Conservation (phyloP, 1,140 invertebrate species). For the Drosophila arawakana region DNA sequence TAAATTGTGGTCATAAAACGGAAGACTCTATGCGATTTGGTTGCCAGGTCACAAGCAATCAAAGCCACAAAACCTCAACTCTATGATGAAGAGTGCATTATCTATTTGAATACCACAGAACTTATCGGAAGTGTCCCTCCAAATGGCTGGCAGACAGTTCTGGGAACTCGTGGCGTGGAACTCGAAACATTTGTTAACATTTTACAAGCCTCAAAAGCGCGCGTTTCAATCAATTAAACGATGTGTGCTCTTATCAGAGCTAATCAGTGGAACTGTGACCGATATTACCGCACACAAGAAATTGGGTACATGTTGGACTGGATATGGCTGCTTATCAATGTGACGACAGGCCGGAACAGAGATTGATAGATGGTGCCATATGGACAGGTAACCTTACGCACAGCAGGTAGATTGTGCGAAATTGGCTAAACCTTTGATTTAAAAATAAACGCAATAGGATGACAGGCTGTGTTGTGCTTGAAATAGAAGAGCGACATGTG, state of each 20-base stretch:
- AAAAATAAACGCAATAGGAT: slow-evolving; percentile 43
- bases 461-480: slow-evolving; percentile 21
- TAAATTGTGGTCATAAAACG: not conserved
- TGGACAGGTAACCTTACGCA: not conserved
- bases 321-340: slow-evolving; percentile 13
- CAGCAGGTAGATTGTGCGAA: not conserved
- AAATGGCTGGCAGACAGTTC: slow-evolving; percentile 5
- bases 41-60: not conserved
- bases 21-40: not conserved
- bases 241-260: slow-evolving; percentile 31
- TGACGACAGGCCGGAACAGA: not conserved
- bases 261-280: slow-evolving; percentile 45
- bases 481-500: not conserved
- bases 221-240: slow-evolving; percentile 16
- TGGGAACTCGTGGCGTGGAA: slow-evolving; percentile 43
- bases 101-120: slow-evolving; percentile 4
- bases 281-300: slow-evolving; percentile 12
- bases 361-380: slow-evolving; percentile 4
- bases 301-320: not conserved
- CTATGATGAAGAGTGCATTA: slow-evolving; percentile 25
- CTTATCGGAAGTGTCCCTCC: slow-evolving; percentile 10
- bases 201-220: slow-evolving; percentile 23
- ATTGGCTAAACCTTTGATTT: slow-evolving; percentile 8
- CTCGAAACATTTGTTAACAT: slow-evolving; percentile 45
- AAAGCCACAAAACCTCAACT: slow-evolving; percentile 12